phyloP scores from a whole-genome alignment of 2,797 vertebrate species.

The Peromyscus melanophrys region DNA sequence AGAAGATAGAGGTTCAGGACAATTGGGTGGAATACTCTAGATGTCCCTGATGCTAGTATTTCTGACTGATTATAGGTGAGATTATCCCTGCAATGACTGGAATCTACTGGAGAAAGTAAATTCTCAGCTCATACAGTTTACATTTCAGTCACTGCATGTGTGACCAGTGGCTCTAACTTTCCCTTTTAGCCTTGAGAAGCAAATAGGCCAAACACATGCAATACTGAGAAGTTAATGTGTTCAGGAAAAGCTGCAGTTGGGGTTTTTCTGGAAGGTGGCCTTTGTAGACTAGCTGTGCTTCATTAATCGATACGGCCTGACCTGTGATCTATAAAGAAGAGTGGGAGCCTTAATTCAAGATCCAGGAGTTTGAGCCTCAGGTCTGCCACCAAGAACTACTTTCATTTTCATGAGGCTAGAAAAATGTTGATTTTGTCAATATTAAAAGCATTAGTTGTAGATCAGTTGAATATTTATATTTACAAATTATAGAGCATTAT shows the following conservation, averaged over 20 bases:
- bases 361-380: background rate
- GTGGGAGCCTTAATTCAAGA: background rate
- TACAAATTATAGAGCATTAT: background rate
- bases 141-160: background rate
- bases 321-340: background rate
- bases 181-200: background rate
- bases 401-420: background rate
- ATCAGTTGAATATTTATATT: background rate
- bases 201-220: background rate
- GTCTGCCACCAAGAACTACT: background rate
- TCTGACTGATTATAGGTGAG: background rate
- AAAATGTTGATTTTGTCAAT: background rate
- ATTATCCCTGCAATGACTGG: background rate
- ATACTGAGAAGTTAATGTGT: background rate
- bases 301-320: background rate
- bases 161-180: background rate
- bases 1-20: background rate
- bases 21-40: background rate
- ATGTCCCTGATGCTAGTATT: background rate
- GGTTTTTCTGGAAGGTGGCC: background rate
- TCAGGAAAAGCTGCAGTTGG: background rate
- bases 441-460: constrained; percentile 15
- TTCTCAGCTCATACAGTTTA: background rate
- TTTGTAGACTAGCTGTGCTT: background rate
- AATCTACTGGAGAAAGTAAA: background rate